Evolutionary conservation across 2,797 vertebrate species (phyloP), one percentile per base, ranked within the genome.

Genomic region (Arrhamphus sclerolepis): DNA sequence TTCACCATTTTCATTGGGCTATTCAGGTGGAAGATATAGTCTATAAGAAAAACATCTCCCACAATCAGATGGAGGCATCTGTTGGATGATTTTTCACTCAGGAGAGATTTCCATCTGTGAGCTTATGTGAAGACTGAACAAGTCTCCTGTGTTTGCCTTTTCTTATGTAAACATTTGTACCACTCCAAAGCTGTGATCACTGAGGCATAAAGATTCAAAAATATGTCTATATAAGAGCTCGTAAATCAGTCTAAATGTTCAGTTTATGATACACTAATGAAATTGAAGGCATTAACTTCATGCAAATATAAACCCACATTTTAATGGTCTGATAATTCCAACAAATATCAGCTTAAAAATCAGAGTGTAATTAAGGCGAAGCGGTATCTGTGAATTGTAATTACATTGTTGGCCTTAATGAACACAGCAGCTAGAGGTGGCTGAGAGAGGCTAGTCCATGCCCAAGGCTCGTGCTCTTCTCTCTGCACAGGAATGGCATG

Each of bases 361-460:
- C 86, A 87, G 87, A 62, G 62, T 82, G 83, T 86, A 88, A 89
- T 89, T 88, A 91, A 91, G 79, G 76, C 75, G 66, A 85, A 56
- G 72, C 82, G 70, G 83, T 86, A 86, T 89, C 88, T 86, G 78
- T 79, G 77, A 84, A 84, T 84, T 83, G 83, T 86, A 88, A 87
- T 89, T 89, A 91, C 82, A 77, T 80, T 65, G 81, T 80, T 85
- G 80, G 83, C 77, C 82, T 84, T 91, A 91, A 92, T 92, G 90
- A 92, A 91, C 85, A 89, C 85, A 70, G 86, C 78, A 82, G 89
- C 74, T 82, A 72, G 84, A 88, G 82, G 79, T 88, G 79, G 82
- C 79, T 82, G 84, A 84, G 82, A 78, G 79, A 69, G 72, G 83
- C 85, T 80, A 77, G 85, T 87, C 84, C 80, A 68, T 79, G 88